A percentile compares a stretch with the other conserved stretches of the same genome.
Evolutionary conservation across 1,140 invertebrate species (phyloP).

Genomic region (Euura lappo): DNA sequence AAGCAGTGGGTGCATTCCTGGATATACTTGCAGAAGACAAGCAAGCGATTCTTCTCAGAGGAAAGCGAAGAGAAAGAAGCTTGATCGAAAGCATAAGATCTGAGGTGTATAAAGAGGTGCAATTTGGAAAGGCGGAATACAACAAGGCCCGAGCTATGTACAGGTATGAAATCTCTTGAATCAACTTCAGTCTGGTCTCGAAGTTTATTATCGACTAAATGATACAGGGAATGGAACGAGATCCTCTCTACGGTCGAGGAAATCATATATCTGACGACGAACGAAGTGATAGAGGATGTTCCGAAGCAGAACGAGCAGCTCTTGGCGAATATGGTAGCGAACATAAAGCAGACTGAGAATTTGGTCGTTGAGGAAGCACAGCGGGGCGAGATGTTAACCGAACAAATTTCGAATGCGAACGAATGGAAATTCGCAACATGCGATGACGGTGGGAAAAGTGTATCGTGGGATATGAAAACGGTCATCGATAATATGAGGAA

Average conservation of each 20-base stretch:
- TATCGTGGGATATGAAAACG: constrained; percentile 29
- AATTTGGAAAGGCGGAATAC: constrained; percentile 25
- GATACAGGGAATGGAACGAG: constrained; percentile 30
- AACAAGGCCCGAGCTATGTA: constrained; percentile 26
- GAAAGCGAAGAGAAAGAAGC: constrained; percentile 23
- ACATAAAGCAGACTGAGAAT: constrained; percentile 29
- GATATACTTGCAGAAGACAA: constrained; percentile 28
- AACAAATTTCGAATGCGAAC: constrained; percentile 28
- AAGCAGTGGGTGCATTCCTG: constrained; percentile 22
- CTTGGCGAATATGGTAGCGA: constrained; percentile 24
- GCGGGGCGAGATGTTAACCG: constrained; percentile 21
- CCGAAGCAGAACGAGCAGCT: constrained; percentile 21
- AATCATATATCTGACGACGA: constrained; percentile 26
- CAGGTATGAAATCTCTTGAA: constrained; percentile 19
- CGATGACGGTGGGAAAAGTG: constrained; percentile 18
- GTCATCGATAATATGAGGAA: constrained; percentile 25
- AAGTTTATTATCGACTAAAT: background rate
- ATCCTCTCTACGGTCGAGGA: constrained; percentile 29
- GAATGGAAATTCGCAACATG: constrained; percentile 26
- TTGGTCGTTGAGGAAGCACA: constrained; percentile 27
- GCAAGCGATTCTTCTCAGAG: constrained; percentile 24
- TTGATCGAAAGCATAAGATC: constrained; percentile 25
- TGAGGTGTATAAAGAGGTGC: constrained; percentile 27
- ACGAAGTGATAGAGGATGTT: constrained; percentile 11
- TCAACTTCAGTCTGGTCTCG: background rate